Base-by-base conservation (phyloP, 30 jellyfish, hydroid and myxozoan genomes). In the Cassiopea andromeda region DNA sequence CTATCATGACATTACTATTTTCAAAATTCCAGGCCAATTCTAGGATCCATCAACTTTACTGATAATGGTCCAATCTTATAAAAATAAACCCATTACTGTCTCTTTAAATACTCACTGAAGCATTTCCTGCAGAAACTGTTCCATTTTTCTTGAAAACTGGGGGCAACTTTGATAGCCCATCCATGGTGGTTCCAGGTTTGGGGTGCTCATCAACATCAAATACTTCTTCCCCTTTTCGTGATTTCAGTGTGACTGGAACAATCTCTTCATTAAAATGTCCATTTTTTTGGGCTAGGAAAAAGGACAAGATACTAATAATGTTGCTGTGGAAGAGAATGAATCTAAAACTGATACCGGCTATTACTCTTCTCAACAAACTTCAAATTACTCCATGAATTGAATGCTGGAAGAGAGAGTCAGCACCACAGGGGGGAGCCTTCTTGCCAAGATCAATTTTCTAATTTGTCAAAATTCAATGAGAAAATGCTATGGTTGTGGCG, bases 141-240 rank as follows among this genome's bases (percentile, higher is more conserved):
- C 98, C 98, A 73, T 85, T 92, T 78, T 94, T 94, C 83, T 89
- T 88, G 86, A 94, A 94, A 10, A 94, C 98, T 7, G 98, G 97
- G 49, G 96, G 85, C 16, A 94, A 91, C 60, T 94, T 94, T 15
- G 96, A 77, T 17, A 94, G 82, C 27, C 92, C 93, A 54, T 90
- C 98, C 1, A 89, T 75, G 7, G 94, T 94, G 9, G 96, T 91
- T 58, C n/a, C 89, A 47, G 94, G 93, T 44, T 97, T 86, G 57
- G 98, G 97, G 67, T 94, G 98, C 87, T 94, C 98, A 78, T 94
- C 98, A 14, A 95, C 92, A 10, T 83, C 94, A 50, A 90, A 85
- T 17, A 72, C 57, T 17, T 75, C 92, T 19, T 77, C 86, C 6
- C 96, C 96, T 54, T 84, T 81, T 69, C 96, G 85, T 16, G 93